Conservation (phyloP, 2,113 vertebrate species). For the Toxostoma redivivum region DNA sequence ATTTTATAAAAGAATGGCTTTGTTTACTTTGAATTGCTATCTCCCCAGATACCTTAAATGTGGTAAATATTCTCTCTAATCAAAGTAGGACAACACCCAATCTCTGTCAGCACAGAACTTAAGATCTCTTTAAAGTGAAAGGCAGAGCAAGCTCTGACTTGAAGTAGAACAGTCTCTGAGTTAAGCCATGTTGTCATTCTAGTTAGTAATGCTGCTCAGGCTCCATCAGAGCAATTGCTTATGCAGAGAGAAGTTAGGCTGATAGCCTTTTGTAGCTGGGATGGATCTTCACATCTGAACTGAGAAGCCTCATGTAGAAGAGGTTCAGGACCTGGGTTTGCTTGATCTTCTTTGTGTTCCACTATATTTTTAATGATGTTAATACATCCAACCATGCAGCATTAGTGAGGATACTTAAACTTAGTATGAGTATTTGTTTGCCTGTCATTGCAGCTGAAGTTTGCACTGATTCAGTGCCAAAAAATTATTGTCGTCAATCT, state of each 20-base stretch:
- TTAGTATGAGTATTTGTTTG: not conserved
- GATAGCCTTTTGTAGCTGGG: not conserved
- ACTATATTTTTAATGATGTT: not conserved
- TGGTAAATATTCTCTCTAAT: not conserved
- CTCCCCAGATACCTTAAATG: constrained; percentile 11
- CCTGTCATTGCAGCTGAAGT: not conserved
- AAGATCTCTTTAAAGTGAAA: not conserved
- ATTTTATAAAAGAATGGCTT: not conserved
- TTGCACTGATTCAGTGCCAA: not conserved
- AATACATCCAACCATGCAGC: not conserved
- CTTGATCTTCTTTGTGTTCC: not conserved
- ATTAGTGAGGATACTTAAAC: not conserved
- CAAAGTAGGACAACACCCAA: not conserved
- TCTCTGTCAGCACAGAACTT: not conserved
- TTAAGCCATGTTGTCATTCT: not conserved
- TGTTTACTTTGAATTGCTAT: not conserved
- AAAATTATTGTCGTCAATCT: not conserved
- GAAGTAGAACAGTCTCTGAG: not conserved
- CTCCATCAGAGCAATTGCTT: not conserved
- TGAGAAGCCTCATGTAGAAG: not conserved
- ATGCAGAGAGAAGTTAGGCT: not conserved
- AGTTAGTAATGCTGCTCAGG: not conserved
- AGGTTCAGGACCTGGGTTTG: not conserved
- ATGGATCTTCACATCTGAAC: not conserved
- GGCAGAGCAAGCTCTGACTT: not conserved